Conservation (phyloP, 2,888 invertebrate species). For the Aethes cnicana region DNA sequence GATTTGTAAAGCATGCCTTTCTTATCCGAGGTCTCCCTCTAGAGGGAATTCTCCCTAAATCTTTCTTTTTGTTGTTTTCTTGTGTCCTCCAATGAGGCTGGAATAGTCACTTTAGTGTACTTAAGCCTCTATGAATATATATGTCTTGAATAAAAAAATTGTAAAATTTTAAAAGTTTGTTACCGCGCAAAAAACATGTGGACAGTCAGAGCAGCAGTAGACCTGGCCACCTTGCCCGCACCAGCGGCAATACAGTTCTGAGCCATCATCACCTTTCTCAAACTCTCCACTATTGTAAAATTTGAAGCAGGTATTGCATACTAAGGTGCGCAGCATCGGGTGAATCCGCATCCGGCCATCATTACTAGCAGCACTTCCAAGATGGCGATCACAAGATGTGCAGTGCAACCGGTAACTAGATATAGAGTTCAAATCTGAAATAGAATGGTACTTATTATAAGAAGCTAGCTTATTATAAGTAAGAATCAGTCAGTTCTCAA, state of each 20-base stretch:
- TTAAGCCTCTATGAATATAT: no score
- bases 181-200: constrained; percentile 88
- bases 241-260: constrained; percentile 92
- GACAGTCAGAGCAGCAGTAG: constrained; percentile 89
- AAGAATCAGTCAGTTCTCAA: no score
- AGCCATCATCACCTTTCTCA: constrained; percentile 91
- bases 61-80: no score
- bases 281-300: constrained; percentile 92
- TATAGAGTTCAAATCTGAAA: constrained; percentile 83
- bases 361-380: constrained; percentile 86
- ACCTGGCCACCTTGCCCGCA: constrained; percentile 91
- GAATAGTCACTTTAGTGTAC: no score
- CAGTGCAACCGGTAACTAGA: constrained; percentile 86
- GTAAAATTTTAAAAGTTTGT: constrained; percentile 38
- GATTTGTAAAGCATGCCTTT: no score
- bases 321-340: constrained; percentile 87
- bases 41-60: no score
- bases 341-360: constrained; percentile 86
- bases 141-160: not conserved
- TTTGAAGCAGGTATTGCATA: constrained; percentile 87
- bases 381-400: constrained; percentile 88
- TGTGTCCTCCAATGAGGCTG: no score
- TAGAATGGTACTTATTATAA: no score
- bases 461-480: no score
- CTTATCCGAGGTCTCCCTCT: no score